Percentiles rank a stretch among this genome's conserved stretches.
Conservation (phyloP, 1,140 invertebrate genomes). For the Drosophila kohkoa region DNA sequence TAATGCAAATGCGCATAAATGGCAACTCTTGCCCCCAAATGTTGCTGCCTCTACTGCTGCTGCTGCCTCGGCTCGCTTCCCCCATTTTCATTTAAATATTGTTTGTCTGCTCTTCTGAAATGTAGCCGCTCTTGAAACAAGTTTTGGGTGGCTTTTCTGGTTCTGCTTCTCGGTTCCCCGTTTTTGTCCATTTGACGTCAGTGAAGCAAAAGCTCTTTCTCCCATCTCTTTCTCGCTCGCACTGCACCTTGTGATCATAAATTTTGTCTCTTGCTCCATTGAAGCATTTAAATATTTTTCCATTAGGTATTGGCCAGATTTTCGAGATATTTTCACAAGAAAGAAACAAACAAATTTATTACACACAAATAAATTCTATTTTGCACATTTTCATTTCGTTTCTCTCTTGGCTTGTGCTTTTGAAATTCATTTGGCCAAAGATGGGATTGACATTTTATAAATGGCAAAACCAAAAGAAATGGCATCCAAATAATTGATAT, state of each 20-base stretch:
- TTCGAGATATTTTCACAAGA: constrained; percentile 36
- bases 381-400: constrained; percentile 26
- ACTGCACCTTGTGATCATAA: constrained; percentile 50
- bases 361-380: constrained; percentile 62
- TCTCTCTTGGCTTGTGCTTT: constrained; percentile 6
- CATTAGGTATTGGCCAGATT: constrained; percentile 53
- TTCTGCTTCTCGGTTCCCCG: constrained; percentile 2
- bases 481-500: constrained; percentile 34
- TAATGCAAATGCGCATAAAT: constrained; percentile 74
- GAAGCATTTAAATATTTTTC: constrained; percentile 73
- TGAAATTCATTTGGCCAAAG: constrained; percentile 25
- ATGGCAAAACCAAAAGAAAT: constrained; percentile 35
- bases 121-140: constrained; percentile 36
- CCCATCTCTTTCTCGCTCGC: neutral
- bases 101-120: constrained; percentile 52
- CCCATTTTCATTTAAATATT: constrained; percentile 62
- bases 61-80: neutral
- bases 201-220: constrained; percentile 33
- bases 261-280: constrained; percentile 58
- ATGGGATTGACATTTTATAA: constrained; percentile 46
- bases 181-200: constrained; percentile 64
- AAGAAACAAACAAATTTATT: constrained; percentile 57
- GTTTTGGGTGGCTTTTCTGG: neutral
- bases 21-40: constrained; percentile 43
- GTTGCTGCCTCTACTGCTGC: neutral